Conservation (phyloP, 2,797 vertebrate species). For the Bradypodion ventrale region DNA sequence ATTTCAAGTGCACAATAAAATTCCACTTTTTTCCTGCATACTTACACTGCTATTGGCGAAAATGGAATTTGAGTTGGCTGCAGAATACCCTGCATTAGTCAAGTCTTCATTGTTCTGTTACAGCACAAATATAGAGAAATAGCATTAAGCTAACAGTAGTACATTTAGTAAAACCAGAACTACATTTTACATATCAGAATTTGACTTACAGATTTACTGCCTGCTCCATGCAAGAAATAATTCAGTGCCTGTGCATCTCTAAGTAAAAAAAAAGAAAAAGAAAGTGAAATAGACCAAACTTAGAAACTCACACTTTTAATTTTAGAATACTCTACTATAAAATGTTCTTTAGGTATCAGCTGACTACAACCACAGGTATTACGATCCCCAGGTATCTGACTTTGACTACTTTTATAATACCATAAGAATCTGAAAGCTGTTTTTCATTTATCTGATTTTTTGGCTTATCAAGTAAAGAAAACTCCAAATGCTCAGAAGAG, state of each 20-base stretch:
- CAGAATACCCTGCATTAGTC: slow-evolving; percentile 89
- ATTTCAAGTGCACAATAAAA: slow-evolving; percentile 23
- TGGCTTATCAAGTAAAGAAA: no score
- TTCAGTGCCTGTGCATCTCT: slow-evolving; percentile 97
- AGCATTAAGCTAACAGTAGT: slow-evolving; percentile 48
- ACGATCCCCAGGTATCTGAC: background rate
- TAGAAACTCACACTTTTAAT: slow-evolving; percentile 1
- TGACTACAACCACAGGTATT: background rate
- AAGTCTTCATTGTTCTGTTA: slow-evolving; percentile 91
- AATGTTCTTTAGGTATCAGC: background rate
- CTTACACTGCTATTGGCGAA: slow-evolving; percentile 90
- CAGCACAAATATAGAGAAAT: slow-evolving; percentile 59
- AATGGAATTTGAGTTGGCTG: slow-evolving; percentile 89
- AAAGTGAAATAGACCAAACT: background rate
- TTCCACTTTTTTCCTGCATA: slow-evolving; percentile 42
- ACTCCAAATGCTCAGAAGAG: no score
- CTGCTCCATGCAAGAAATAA: slow-evolving; percentile 96
- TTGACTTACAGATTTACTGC: slow-evolving; percentile 93
- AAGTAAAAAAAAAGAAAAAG: slow-evolving; percentile 56
- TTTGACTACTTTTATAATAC: no score
- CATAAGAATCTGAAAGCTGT: no score
- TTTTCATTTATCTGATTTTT: no score
- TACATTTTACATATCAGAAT: slow-evolving; percentile 27
- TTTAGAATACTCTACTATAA: background rate
- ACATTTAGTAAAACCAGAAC: slow-evolving; percentile 14